A percentile compares a stretch with the other conserved stretches of the same genome.
These are phyloP conservation scores for Phallusia fumigata DNA, from an alignment of 23 tunicate species.

Conservation along the genomic window DNA sequence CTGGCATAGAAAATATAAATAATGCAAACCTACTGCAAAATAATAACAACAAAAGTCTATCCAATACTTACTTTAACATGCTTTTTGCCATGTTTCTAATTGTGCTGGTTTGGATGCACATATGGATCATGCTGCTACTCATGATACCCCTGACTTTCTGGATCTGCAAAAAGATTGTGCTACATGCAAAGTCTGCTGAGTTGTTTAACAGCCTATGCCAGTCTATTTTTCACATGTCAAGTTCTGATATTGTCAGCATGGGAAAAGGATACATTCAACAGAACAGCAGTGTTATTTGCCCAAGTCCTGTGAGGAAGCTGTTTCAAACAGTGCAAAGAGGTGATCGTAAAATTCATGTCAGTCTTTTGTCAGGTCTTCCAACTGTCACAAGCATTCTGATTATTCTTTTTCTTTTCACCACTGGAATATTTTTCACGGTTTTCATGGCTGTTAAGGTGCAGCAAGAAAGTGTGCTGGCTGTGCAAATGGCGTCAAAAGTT, in stretches of 20 bases:
- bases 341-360: conserved; percentile 45
- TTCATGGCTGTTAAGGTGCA: conserved; percentile 71
- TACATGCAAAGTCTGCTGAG: conserved; percentile 27
- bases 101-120: conserved; percentile 44
- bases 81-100: conserved; percentile 47
- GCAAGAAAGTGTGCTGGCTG: conserved; percentile 71
- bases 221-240: not conserved
- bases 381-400: conserved; percentile 70
- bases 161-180: conserved; percentile 32
- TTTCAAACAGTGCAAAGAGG: conserved; percentile 28
- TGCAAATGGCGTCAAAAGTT: conserved; percentile 62
- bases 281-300: conserved; percentile 28
- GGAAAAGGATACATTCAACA: not conserved
- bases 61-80: conserved; percentile 41
- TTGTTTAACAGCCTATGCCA: conserved; percentile 16
- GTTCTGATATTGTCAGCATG: not conserved
- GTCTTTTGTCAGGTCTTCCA: conserved; percentile 56
- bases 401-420: conserved; percentile 52
- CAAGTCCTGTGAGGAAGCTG: conserved; percentile 26
- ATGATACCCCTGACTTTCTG: conserved; percentile 52
- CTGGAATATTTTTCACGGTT: conserved; percentile 41
- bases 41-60: not conserved
- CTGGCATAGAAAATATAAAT: not conserved
- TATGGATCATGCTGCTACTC: conserved; percentile 44
- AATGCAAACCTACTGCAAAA: not conserved